These are phyloP conservation scores for Cyprinella venusta DNA, from an alignment of 2,797 vertebrate genomes.

Conservation along the genomic window DNA sequence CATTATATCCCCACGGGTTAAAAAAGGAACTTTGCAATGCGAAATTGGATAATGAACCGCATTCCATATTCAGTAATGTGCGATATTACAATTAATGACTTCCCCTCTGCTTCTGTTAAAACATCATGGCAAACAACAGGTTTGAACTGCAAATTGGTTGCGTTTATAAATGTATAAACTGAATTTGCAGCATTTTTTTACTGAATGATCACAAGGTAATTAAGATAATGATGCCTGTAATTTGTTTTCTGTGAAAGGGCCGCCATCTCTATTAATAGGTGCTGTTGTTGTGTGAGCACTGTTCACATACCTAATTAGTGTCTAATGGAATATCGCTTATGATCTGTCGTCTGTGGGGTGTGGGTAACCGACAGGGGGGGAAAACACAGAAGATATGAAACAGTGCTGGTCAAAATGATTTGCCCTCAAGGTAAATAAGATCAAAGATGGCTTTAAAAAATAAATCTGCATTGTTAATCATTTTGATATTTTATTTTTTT, in stretches of 20 bases:
- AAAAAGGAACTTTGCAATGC: slow-evolving; percentile 18
- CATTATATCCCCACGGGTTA: slow-evolving; percentile 17
- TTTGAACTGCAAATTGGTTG: slow-evolving; percentile 22
- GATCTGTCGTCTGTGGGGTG: background rate
- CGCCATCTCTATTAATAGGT: slow-evolving; percentile 17
- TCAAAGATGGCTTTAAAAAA: too few species aligned
- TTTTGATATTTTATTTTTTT: too few species aligned
- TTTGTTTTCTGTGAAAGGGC: slow-evolving; percentile 19
- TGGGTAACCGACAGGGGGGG: background rate
- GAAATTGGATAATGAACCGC: slow-evolving; percentile 34
- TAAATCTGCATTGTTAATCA: too few species aligned
- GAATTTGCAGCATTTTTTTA: slow-evolving; percentile 22
- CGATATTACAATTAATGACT: slow-evolving; percentile 7
- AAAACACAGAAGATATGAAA: background rate
- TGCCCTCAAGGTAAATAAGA: too few species aligned
- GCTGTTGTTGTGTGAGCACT: slow-evolving; percentile 16
- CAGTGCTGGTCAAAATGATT: too few species aligned
- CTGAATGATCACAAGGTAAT: slow-evolving; percentile 13
- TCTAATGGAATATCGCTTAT: slow-evolving; percentile 24
- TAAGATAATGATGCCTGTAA: slow-evolving; percentile 32
- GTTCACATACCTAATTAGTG: slow-evolving; percentile 34
- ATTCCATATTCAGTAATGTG: background rate
- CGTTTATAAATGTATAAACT: background rate
- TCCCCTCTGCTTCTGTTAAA: background rate
- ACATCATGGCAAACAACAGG: background rate